Evolutionary conservation across 2,113 vertebrate genomes (phyloP), one percentile per base, ranked within the genome.

Genomic region (Nansenia antarctica): DNA sequence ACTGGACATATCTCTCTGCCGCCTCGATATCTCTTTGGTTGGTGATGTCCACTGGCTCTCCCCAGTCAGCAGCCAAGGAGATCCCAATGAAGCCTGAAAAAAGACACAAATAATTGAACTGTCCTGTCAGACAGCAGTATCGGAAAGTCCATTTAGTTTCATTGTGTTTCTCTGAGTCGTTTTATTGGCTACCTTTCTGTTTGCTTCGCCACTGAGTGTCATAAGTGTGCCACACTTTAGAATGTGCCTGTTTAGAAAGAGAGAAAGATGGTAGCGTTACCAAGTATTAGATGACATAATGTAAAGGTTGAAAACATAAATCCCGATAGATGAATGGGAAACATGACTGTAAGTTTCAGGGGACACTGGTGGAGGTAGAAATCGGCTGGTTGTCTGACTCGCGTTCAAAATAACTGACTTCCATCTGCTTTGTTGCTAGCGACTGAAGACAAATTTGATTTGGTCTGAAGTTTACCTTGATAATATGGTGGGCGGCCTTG

Each of bases 1-100:
- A 98, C 70, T 97, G 94, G 6, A 97, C 86, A 62, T 94, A 96
- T 82, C 95, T 85, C 62, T 98, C 94, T 0, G 95, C 95, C 20
- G 95, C 94, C 1, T 95, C 95, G 0, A 92, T 79, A 47, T 98
- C 94, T 24, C 73, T 82, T 37, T 91, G 92, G 83, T 88, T 92
- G 14, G 85, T 90, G 26, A 93, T 77, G 81, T 98, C 94, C 62
- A 96, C 82, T 0, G 95, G 95, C 11, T 97, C 95, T 0, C 95
- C 95, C 96, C 95, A 98, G 60, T 92, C 88, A 0, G 93, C 94
- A 0, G 91, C 94, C 15, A 98, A 77, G 1, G 95, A 96, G 80
- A 97, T 95, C 39, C 96, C 96, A 54, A 96, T 90, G 82, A 94
- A 82, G 3, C 96, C 95, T 97, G 74, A 14, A 80, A 73, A 75